phyloP scores from a whole-genome alignment of 92 coral and sea anemone species.

The Phenganax marumi region DNA sequence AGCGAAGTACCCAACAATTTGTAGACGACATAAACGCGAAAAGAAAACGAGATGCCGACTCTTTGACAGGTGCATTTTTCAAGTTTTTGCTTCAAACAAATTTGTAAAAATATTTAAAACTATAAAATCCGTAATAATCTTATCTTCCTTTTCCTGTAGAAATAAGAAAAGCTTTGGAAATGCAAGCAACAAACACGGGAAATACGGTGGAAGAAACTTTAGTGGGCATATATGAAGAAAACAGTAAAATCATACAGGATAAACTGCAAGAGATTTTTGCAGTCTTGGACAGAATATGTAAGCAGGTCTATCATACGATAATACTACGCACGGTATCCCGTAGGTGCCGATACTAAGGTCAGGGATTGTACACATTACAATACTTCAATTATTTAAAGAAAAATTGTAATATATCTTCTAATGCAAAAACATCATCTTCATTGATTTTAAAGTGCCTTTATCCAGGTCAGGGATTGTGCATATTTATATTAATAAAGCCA shows the following conservation, averaged over 20 bases:
- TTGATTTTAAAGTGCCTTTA: too few relatives aligned
- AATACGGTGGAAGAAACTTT: slow-evolving; percentile 86
- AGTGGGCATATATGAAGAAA: slow-evolving; percentile 76
- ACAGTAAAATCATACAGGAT: slow-evolving; percentile 81
- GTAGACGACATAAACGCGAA: slow-evolving; percentile 93
- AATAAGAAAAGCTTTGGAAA: slow-evolving; percentile 78
- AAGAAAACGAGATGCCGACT: slow-evolving; percentile 88
- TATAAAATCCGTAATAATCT: neutral
- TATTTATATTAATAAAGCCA: too few relatives aligned
- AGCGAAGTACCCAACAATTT: slow-evolving; percentile 82
- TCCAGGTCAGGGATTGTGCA: too few relatives aligned
- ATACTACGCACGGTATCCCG: too few relatives aligned
- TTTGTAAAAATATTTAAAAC: neutral
- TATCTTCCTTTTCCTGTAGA: slow-evolving; percentile 47
- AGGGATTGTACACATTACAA: too few relatives aligned
- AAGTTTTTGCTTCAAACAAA: neutral
- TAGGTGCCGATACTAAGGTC: too few relatives aligned
- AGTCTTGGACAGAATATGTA: slow-evolving; percentile 91
- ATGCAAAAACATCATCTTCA: too few relatives aligned
- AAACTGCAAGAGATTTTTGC: slow-evolving; percentile 88
- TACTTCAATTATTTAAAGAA: too few relatives aligned
- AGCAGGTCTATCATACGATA: neutral
- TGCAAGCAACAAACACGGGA: slow-evolving; percentile 71
- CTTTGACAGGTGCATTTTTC: slow-evolving; percentile 59
- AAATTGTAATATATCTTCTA: too few relatives aligned